Conservation (phyloP, 1,140 invertebrate genomes). For the Heliconius nattereri region DNA sequence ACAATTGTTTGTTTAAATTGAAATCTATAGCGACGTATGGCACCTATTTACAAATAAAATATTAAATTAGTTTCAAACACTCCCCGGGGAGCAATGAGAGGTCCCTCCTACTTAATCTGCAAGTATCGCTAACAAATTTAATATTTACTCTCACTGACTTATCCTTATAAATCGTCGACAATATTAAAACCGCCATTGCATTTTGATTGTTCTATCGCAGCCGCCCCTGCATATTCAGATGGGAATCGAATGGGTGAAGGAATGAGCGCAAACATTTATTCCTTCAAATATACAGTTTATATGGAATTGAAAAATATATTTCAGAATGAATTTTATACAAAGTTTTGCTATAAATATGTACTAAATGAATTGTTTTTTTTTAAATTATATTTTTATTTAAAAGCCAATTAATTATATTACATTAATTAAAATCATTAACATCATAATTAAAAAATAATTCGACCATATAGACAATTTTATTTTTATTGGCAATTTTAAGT, state of each 20-base stretch:
- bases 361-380: background rate
- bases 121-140: constrained; percentile 80
- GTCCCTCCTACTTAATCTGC: constrained; percentile 73
- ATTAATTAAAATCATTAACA: background rate
- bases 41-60: background rate
- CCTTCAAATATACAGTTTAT: background rate
- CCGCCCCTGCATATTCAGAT: constrained; percentile 56
- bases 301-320: background rate
- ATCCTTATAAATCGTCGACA: constrained; percentile 81
- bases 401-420: background rate
- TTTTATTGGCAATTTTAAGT: background rate
- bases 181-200: constrained; percentile 80
- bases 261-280: constrained; percentile 19
- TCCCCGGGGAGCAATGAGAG: constrained; percentile 43
- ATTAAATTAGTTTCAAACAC: background rate
- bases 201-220: constrained; percentile 71
- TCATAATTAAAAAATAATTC: background rate
- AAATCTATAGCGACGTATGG: background rate
- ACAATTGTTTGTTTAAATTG: background rate
- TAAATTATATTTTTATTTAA: background rate
- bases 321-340: background rate
- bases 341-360: background rate
- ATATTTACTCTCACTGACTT: constrained; percentile 78
- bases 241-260: constrained; percentile 41
- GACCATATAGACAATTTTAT: background rate